Percentiles rank a stretch among this genome's conserved stretches.
These are phyloP conservation scores for Arrhopalites spinosus DNA, from an alignment of 2,888 invertebrate genomes.

Conservation along the genomic window DNA sequence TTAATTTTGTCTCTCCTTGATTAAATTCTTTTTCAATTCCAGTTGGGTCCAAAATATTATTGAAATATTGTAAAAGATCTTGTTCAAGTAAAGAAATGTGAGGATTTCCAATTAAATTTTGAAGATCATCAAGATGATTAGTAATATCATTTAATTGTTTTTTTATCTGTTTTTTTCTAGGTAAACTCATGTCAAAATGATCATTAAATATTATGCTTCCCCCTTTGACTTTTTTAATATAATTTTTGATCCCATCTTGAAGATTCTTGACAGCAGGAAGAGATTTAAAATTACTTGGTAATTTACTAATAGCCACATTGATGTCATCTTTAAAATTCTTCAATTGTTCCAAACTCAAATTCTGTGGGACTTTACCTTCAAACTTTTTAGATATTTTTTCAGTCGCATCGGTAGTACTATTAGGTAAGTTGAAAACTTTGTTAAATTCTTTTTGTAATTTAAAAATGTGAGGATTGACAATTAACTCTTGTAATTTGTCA, in stretches of 20 bases:
- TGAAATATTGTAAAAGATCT: no score
- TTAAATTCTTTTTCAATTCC: no score
- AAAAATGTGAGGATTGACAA: background rate
- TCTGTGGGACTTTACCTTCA: background rate
- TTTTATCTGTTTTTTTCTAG: background rate
- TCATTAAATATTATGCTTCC: background rate
- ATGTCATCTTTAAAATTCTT: background rate
- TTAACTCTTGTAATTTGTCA: conserved; percentile 11
- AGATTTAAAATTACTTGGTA: background rate
- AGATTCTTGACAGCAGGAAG: background rate
- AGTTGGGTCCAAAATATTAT: no score
- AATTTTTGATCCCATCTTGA: background rate
- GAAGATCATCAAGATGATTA: background rate
- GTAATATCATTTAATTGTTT: background rate
- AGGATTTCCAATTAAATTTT: background rate
- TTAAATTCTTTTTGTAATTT: conserved; percentile 2
- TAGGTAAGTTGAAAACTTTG: background rate
- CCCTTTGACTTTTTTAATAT: background rate
- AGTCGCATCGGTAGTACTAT: background rate
- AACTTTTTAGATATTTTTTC: background rate
- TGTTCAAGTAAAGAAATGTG: background rate
- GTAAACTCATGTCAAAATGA: background rate
- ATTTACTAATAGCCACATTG: background rate
- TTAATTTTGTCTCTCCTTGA: no score
- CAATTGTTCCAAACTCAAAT: background rate